These are phyloP conservation scores for Isichthys henryi DNA, from an alignment of 2,113 vertebrate genomes.

Conservation along the genomic window DNA sequence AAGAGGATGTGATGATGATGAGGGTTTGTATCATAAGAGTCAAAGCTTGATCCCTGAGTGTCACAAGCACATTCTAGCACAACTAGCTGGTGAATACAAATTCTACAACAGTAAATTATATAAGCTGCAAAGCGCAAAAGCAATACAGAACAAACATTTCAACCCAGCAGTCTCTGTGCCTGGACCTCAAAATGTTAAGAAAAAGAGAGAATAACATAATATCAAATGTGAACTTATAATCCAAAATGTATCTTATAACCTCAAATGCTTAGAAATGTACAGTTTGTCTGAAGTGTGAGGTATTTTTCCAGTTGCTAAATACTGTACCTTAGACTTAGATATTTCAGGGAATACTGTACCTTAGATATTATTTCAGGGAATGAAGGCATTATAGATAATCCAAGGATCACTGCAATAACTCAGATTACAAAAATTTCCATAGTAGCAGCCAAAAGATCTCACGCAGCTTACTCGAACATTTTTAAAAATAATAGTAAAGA, in stretches of 20 bases:
- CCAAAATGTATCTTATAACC: not conserved
- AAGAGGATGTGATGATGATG: not conserved
- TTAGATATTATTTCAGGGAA: not conserved
- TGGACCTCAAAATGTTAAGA: conserved; percentile 56
- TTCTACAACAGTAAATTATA: conserved; percentile 1
- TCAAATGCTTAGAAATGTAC: not conserved
- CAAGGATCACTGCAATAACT: not conserved
- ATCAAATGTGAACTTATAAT: not conserved
- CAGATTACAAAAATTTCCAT: not conserved
- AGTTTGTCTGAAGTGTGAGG: not conserved
- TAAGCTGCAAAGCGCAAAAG: conserved; percentile 21
- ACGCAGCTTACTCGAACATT: not conserved
- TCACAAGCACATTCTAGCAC: not conserved
- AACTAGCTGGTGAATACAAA: conserved; percentile 20
- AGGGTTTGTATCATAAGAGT: not conserved
- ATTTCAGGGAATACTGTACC: not conserved
- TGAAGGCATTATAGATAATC: not conserved
- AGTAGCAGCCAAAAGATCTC: not conserved
- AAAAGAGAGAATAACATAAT: conserved; percentile 22
- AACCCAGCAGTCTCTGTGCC: conserved; percentile 61
- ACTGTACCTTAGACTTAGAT: not conserved
- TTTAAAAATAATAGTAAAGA: not conserved
- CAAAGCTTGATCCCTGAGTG: not conserved
- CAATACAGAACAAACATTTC: conserved; percentile 61
- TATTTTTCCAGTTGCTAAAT: not conserved